These are phyloP conservation scores for Heliconius himera DNA, from an alignment of 1,140 invertebrate species.

Conservation along the genomic window DNA sequence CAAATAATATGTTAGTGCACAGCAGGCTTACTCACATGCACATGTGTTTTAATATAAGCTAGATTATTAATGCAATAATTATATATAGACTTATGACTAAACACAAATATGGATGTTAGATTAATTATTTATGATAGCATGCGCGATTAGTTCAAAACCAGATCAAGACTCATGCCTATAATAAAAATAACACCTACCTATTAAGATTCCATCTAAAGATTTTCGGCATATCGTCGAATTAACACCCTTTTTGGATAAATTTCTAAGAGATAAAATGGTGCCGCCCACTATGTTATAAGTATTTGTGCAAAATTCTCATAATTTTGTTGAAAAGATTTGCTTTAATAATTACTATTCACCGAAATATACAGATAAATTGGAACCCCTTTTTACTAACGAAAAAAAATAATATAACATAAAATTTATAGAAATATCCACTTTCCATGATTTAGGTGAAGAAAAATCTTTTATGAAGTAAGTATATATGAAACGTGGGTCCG, in stretches of 20 bases:
- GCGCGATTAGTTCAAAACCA: background rate
- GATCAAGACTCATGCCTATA: background rate
- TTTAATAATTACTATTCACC: background rate
- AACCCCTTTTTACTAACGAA: background rate
- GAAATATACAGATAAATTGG: background rate
- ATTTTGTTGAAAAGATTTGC: too few species aligned
- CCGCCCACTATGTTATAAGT: too few species aligned
- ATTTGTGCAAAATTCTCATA: too few species aligned
- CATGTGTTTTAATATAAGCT: background rate
- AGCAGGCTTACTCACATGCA: slow-evolving; percentile 20
- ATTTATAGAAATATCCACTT: too few species aligned
- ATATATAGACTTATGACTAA: background rate
- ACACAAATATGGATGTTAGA: background rate
- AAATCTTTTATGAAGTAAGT: too few species aligned
- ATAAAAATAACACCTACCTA: background rate
- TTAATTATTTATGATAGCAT: slow-evolving; percentile 21
- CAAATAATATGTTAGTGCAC: slow-evolving; percentile 19
- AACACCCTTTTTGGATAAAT: too few species aligned
- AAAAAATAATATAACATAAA: background rate
- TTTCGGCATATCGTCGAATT: too few species aligned
- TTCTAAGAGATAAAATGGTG: too few species aligned
- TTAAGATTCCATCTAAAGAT: background rate
- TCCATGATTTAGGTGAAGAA: too few species aligned
- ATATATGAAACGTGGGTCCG: too few species aligned
- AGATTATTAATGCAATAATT: background rate